phyloP scores from a whole-genome alignment of 2,797 vertebrate species.

The Lithobates sylvaticus region DNA sequence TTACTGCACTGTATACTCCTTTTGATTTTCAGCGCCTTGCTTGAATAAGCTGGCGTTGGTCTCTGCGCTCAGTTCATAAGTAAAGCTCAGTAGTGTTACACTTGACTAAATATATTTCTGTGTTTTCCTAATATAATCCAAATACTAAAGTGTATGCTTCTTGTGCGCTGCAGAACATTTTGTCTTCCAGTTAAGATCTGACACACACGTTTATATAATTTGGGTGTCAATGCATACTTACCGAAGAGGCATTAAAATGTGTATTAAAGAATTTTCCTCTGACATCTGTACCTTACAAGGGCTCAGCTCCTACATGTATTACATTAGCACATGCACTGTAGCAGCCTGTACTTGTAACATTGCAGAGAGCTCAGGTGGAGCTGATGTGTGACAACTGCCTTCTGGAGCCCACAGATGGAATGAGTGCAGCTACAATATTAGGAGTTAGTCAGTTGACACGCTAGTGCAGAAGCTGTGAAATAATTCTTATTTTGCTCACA shows the following conservation, averaged over 20 bases:
- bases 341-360: neutral
- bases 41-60: no score
- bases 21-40: no score
- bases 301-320: neutral
- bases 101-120: neutral
- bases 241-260: neutral
- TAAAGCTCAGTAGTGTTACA: neutral
- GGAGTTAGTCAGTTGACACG: neutral
- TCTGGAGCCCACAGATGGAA: neutral
- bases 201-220: neutral
- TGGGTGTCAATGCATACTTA: no score
- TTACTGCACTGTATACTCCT: no score
- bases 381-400: neutral
- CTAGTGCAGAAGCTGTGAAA: constrained; percentile 18
- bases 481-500: constrained; percentile 16
- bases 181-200: no score
- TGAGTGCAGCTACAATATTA: neutral
- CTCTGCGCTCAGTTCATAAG: no score
- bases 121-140: neutral
- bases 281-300: neutral
- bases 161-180: neutral
- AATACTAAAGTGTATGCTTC: no score
- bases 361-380: constrained; percentile 8
- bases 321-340: neutral
- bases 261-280: neutral